Base-by-base conservation (phyloP, 2,113 vertebrate genomes). In the Malurus elegans region DNA sequence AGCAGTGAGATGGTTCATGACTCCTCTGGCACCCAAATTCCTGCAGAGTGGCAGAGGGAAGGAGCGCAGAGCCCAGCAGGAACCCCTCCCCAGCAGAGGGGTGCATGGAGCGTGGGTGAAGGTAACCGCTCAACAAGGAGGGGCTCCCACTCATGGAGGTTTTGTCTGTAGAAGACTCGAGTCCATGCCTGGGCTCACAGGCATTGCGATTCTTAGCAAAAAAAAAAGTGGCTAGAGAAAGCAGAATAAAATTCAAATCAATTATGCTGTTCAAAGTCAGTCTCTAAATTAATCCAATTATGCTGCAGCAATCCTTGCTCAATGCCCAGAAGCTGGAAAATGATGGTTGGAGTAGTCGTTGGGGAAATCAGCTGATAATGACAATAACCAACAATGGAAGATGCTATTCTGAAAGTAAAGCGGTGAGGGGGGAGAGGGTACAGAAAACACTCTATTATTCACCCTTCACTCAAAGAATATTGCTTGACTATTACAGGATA, bases 231-330 rank as follows among this genome's bases (percentile, higher is more conserved):
- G 15, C n/a, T 81, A 48, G 76, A 92, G 73, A 70, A 94, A 95
- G 86, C 3, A 21, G 79, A 93, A 92, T 83, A 96, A 90, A 92
- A 92, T 82, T 92, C 50, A 92, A 81, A 94, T 95, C 64, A 95
- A 95, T 97, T 92, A 94, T 24, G 44, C 54, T 81, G 42, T 89
- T 95, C 94, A 89, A 95, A 93, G 69, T 62, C 91, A 75, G 85
- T 50, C 85, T 88, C 92, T 74, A 90, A 88, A 92, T 90, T 88
- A 94, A 97, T 94, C 73, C 47, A 95, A 61, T 92, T 94, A 95
- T 8, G n/a, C 92, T 85, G 70, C 67, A 86, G 56, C 58, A 73
- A 76, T 92, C 88, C 93, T 91, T 92, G 79, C 48, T 92, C 86
- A 95, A 94, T 88, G 93, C 91, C 92, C 69, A 87, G 73, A 82